Percentiles rank a stretch among this genome's conserved stretches.
Evolutionary conservation across 2,797 vertebrate species (phyloP).

Genomic region (Oreochromis mossambicus): DNA sequence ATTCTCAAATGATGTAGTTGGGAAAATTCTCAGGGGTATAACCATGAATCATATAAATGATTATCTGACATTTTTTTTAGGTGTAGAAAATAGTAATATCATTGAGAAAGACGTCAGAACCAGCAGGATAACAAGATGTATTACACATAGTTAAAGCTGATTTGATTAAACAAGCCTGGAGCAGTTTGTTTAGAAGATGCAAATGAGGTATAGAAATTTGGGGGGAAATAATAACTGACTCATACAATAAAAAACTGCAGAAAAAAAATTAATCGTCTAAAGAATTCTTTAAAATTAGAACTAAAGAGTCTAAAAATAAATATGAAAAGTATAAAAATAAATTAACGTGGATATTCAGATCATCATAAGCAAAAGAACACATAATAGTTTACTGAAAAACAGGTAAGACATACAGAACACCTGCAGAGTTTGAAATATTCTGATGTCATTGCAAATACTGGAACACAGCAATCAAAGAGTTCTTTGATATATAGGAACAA

Average conservation of each 20-base stretch:
- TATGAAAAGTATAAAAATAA: background rate
- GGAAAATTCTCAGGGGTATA: background rate
- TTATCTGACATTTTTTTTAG: background rate
- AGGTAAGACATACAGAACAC: background rate
- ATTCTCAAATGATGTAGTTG: background rate
- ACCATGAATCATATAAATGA: background rate
- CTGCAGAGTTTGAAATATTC: background rate
- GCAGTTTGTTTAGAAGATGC: background rate
- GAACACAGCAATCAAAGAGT: background rate
- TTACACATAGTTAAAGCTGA: background rate
- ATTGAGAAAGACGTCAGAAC: background rate
- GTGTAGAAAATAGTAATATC: background rate
- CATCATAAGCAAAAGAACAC: background rate
- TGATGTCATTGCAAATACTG: background rate
- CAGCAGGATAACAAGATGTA: background rate
- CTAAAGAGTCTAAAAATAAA: background rate
- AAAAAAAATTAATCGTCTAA: fast-evolving
- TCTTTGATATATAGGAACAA: background rate
- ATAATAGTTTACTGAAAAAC: background rate
- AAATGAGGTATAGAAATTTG: background rate
- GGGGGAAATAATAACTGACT: background rate
- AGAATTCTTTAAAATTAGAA: background rate
- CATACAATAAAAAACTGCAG: background rate
- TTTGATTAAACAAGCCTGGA: background rate
- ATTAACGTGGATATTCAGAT: background rate